Evolutionary conservation across 2,888 invertebrate species (phyloP), one percentile per base, ranked within the genome.

Genomic region (Drosophila neoperkinsi): DNA sequence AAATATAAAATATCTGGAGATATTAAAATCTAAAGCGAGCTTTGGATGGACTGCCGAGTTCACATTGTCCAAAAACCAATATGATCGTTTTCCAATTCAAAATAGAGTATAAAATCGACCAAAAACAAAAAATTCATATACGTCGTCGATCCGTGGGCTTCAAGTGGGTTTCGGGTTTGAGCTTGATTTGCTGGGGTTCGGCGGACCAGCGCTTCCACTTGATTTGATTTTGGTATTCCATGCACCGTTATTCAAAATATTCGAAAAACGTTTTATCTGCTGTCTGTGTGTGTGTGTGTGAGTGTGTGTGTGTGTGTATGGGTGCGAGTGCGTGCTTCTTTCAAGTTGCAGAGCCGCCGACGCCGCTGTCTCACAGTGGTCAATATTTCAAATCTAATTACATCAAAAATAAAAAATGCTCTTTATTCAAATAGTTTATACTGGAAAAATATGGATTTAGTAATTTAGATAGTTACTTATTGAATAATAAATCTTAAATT

Each of bases 181-280:
- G 60, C 57, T 57, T n/a, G 50, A 38, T 68, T 66, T 59, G 60
- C 43, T 57, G 62, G 56, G 61, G 50, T n/a, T 38, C 49, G 71
- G 71, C 71, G 71, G 53, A 49, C 41, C 79, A 73, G 75, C 76
- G 77, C 81, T 87, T 87, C 87, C 90, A 90, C 88, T 89, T 87
- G 90, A 90, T 87, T 90, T 87, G 90, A 87, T 87, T 87, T 86
- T 89, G 87, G 87, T 89, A 87, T 87, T 90, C 88, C 79, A 87
- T 79, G 90, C 90, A 87, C 87, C 87, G 87, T 87, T 87, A 87
- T 87, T 87, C 87, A 89, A 90, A 87, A 87, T 83, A 87, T 87
- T 87, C 90, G 84, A 89, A 89, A 90, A 90, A 90, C 87, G 90
- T 90, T 90, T 87, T 82, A 85, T 64, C 62, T 67, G 65, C 43